These are phyloP conservation scores for Gambusia yucatana DNA, from an alignment of 2,797 vertebrate genomes.

Conservation along the genomic window DNA sequence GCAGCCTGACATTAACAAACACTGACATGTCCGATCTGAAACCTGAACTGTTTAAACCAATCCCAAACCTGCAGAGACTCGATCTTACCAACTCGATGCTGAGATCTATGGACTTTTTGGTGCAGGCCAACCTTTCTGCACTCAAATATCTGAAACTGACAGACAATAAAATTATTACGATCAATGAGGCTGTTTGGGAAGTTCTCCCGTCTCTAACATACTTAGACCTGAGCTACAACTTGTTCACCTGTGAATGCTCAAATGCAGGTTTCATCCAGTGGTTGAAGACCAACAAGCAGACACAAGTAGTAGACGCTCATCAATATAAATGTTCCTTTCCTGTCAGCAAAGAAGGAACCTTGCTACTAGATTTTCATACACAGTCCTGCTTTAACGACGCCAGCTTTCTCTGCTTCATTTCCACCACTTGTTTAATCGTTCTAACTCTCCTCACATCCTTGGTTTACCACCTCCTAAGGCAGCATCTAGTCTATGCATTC, in stretches of 20 bases:
- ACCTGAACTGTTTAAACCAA: constrained; percentile 18
- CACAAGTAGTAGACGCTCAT: constrained; percentile 54
- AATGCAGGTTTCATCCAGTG: constrained; percentile 63
- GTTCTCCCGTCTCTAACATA: background rate
- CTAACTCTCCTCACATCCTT: background rate
- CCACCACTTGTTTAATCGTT: background rate
- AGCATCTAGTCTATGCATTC: background rate
- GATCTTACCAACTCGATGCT: constrained; percentile 28
- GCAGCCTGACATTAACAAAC: background rate
- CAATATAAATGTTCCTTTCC: constrained; percentile 5
- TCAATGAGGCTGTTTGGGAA: background rate
- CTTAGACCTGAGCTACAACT: constrained; percentile 55
- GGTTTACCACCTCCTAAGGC: background rate
- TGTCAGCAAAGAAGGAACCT: background rate
- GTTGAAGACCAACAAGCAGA: constrained; percentile 50
- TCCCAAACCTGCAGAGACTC: constrained; percentile 35
- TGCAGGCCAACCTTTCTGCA: background rate
- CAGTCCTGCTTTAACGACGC: background rate
- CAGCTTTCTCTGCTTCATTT: background rate
- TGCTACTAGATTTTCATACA: background rate
- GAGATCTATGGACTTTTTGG: constrained; percentile 32
- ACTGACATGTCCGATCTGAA: constrained; percentile 15
- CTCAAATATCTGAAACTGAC: constrained; percentile 29
- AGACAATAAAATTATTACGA: constrained; percentile 1
- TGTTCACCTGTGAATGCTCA: constrained; percentile 68